phyloP scores from a whole-genome alignment of 2,113 vertebrate genomes.

The Accipiter cooperii region DNA sequence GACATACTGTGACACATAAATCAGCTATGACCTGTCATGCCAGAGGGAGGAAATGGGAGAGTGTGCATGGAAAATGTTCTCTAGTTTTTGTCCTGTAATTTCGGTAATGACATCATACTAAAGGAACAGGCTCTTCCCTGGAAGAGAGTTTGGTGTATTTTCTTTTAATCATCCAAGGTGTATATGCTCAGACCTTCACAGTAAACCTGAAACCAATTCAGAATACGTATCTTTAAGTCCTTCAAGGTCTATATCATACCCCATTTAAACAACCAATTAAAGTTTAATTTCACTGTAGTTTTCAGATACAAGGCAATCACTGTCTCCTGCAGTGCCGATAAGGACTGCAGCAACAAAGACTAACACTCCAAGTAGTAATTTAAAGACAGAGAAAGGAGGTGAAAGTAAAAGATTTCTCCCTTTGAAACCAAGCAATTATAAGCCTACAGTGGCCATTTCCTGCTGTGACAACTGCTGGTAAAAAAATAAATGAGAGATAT shows the following conservation, averaged over 20 bases:
- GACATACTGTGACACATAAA: neutral
- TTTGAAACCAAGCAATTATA: slow-evolving; percentile 21
- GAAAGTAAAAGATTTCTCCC: neutral
- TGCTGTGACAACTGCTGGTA: neutral
- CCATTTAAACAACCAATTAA: slow-evolving; percentile 52
- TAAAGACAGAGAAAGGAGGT: slow-evolving; percentile 15
- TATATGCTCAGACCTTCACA: neutral
- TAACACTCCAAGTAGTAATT: slow-evolving; percentile 31
- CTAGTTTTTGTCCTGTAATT: neutral
- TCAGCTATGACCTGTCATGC: neutral
- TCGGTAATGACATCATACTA: neutral
- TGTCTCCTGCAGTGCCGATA: slow-evolving; percentile 43
- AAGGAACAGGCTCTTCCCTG: neutral
- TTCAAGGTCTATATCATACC: slow-evolving; percentile 39
- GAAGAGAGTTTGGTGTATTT: neutral
- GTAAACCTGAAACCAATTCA: slow-evolving; percentile 11
- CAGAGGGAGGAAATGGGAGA: neutral
- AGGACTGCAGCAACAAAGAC: slow-evolving; percentile 43
- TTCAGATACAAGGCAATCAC: slow-evolving; percentile 42
- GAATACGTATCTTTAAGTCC: neutral
- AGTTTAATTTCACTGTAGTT: slow-evolving; percentile 52
- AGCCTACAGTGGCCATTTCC: slow-evolving; percentile 3
- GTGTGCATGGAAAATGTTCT: neutral
- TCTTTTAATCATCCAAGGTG: neutral
- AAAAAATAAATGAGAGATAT: slow-evolving; percentile 2